Conservation (phyloP, 2,113 vertebrate genomes). For the Paradisaea rubra region DNA sequence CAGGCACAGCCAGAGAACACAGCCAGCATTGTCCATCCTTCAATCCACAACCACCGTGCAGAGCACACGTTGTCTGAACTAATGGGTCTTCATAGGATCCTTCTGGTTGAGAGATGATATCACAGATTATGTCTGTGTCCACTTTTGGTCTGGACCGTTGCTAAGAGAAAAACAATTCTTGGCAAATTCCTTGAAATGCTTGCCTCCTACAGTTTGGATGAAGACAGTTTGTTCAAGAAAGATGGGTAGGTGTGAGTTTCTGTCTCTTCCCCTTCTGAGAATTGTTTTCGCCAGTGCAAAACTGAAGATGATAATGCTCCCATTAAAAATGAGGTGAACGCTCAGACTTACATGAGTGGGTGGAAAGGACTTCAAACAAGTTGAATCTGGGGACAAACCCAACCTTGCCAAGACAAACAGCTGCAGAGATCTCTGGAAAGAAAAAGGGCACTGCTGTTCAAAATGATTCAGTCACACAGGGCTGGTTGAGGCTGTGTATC, state of each 20-base stretch:
- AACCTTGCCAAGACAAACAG: slow-evolving; percentile 51
- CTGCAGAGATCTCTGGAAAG: slow-evolving; percentile 31
- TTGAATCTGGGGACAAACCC: slow-evolving; percentile 14
- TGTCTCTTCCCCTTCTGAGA: background rate
- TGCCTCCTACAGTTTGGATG: background rate
- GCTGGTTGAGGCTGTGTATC: background rate
- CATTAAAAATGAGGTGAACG: slow-evolving; percentile 25
- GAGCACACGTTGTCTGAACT: background rate
- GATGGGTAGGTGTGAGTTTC: slow-evolving; percentile 13
- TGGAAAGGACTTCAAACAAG: slow-evolving; percentile 36
- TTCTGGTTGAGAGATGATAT: background rate
- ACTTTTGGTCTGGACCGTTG: background rate
- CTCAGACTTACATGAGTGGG: slow-evolving; percentile 14
- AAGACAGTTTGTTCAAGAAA: background rate
- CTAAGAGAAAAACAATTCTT: background rate
- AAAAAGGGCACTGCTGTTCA: background rate
- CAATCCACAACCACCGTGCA: background rate
- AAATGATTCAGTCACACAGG: background rate
- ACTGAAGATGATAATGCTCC: background rate
- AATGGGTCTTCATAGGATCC: background rate
- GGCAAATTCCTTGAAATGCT: background rate
- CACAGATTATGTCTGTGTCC: background rate
- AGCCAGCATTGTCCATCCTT: background rate
- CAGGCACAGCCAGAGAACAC: background rate
- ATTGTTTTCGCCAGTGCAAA: background rate